phyloP scores from a whole-genome alignment of 2,888 invertebrate genomes.

The Cataglyphis altisquamis region DNA sequence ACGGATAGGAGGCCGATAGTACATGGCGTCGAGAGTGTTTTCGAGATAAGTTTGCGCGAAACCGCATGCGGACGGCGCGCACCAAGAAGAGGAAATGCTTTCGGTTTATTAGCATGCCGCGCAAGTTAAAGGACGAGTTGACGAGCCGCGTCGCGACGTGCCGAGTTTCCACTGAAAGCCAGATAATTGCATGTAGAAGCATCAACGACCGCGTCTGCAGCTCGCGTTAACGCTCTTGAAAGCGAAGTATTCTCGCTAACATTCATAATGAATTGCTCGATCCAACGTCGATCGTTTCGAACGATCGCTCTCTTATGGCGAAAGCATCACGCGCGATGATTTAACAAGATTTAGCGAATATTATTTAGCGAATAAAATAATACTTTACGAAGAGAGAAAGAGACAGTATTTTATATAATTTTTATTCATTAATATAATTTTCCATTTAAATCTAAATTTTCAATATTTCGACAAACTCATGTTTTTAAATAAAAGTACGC shows the following conservation, averaged over 20 bases:
- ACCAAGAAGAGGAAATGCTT: conserved; percentile 52
- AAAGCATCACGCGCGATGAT: neutral
- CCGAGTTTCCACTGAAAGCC: conserved; percentile 8
- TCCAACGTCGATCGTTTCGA: conserved; percentile 12
- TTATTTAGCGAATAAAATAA: neutral
- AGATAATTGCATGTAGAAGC: conserved; percentile 47
- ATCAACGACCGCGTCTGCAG: conserved; percentile 35
- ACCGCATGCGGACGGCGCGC: conserved; percentile 30
- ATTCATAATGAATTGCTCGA: conserved; percentile 13
- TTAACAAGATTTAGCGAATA: neutral
- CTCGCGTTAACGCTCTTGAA: conserved; percentile 37
- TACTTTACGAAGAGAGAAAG: neutral
- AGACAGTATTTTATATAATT: neutral
- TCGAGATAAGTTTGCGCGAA: conserved; percentile 54
- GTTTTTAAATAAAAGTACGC: too few relatives aligned
- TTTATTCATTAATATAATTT: neutral
- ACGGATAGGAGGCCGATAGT: conserved; percentile 24
- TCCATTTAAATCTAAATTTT: neutral
- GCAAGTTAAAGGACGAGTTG: conserved; percentile 41
- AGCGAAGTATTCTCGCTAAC: conserved; percentile 9
- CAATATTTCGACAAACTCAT: too few relatives aligned
- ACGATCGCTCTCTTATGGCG: neutral
- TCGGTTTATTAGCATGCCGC: conserved; percentile 57
- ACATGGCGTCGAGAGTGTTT: conserved; percentile 21
- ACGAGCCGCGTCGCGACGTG: conserved; percentile 35